Evolutionary conservation across 2,113 vertebrate genomes (phyloP).

Genomic region (Mola mola): DNA sequence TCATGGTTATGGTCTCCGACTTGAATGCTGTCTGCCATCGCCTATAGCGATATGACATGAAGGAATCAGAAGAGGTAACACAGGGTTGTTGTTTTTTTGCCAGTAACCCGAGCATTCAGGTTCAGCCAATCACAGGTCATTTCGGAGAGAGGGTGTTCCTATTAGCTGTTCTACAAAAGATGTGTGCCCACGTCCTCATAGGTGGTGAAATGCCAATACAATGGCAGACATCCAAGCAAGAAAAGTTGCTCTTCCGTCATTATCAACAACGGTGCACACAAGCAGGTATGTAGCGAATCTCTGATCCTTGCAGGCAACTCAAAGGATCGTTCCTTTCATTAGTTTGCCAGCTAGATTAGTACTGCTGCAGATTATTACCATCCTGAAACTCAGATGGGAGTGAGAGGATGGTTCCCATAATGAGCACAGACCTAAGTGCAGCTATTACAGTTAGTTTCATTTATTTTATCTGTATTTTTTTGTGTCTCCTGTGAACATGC

Average conservation of each 20-base stretch:
- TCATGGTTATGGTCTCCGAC: too few species aligned
- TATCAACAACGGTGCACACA: conserved; percentile 17
- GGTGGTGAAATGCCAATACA: too few species aligned
- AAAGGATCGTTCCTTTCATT: conserved; percentile 56
- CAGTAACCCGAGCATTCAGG: too few species aligned
- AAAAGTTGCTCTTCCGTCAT: conserved; percentile 33
- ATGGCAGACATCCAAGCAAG: too few species aligned
- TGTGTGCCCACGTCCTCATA: too few species aligned
- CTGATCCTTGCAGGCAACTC: conserved; percentile 37
- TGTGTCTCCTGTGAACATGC: conserved; percentile 29
- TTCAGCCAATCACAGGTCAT: too few species aligned
- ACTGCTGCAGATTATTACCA: conserved; percentile 35
- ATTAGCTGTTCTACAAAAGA: too few species aligned
- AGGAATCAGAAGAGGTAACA: too few species aligned
- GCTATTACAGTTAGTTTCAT: conserved; percentile 62
- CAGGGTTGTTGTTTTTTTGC: too few species aligned
- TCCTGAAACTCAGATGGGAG: conserved; percentile 53
- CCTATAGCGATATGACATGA: too few species aligned
- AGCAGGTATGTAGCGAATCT: conserved; percentile 27
- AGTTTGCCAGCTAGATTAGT: conserved; percentile 50
- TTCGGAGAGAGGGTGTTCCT: too few species aligned
- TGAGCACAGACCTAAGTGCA: conserved; percentile 56
- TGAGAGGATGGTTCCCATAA: conserved; percentile 48
- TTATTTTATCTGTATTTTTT: conserved; percentile 34
- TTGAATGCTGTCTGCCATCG: too few species aligned